Evolutionary conservation across 92 coral and sea anemone genomes (phyloP).

Genomic region (Parazoanthus atlanticus): DNA sequence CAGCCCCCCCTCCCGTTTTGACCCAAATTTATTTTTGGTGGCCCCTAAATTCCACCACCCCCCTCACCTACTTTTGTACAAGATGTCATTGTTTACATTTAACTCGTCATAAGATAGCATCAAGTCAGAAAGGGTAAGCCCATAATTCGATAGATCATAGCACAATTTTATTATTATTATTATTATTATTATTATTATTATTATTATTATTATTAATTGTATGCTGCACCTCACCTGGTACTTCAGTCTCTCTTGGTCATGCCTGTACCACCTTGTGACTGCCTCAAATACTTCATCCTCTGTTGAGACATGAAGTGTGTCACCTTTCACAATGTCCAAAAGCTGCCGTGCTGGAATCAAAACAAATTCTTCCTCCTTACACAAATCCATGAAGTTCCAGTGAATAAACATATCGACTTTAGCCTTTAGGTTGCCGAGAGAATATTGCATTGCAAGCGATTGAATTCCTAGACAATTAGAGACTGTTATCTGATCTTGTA

Average conservation of each 20-base stretch:
- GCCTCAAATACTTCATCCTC: constrained; percentile 93
- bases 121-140: no score
- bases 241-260: constrained; percentile 70
- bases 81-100: no score
- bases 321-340: constrained; percentile 60
- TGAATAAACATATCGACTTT: constrained; percentile 75
- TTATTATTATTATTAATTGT: not conserved
- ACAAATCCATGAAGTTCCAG: constrained; percentile 84
- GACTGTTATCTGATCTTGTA: constrained; percentile 62
- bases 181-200: no score
- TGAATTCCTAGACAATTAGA: constrained; percentile 86
- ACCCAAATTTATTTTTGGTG: no score
- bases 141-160: no score
- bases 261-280: constrained; percentile 78
- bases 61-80: no score
- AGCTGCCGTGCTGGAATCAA: constrained; percentile 67
- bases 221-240: constrained; percentile 33
- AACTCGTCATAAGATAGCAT: no score
- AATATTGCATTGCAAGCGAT: constrained; percentile 80
- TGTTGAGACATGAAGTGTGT: constrained; percentile 65
- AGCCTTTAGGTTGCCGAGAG: constrained; percentile 61
- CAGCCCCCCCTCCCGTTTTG: no score
- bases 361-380: constrained; percentile 74
- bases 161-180: no score
- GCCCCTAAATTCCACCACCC: no score